Conservation (phyloP, 2,113 vertebrate genomes). For the Oreocharis arfaki region DNA sequence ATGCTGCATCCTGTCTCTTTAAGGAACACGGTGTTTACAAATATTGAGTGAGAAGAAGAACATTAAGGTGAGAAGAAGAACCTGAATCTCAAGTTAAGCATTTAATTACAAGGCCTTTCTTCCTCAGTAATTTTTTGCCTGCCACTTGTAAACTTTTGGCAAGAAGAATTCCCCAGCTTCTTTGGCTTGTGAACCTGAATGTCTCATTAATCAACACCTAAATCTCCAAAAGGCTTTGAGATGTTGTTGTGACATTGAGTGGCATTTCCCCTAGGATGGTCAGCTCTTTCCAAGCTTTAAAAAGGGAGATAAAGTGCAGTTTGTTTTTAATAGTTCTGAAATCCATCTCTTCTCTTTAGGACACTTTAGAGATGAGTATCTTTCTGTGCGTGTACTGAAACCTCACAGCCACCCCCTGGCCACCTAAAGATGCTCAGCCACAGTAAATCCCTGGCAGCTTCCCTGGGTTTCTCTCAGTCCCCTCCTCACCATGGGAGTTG, state of each 20-base stretch:
- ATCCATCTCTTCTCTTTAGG: background rate
- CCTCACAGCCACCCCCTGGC: background rate
- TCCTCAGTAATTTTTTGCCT: background rate
- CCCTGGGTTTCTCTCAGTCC: background rate
- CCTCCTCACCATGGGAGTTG: background rate
- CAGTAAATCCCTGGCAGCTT: background rate
- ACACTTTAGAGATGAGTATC: background rate
- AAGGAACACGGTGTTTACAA: background rate
- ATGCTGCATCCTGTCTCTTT: background rate
- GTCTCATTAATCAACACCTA: background rate
- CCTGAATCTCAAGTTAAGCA: constrained; percentile 24
- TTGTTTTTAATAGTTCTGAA: background rate
- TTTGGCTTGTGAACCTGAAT: background rate
- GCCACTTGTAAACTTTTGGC: background rate
- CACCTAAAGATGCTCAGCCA: background rate
- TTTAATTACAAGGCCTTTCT: constrained; percentile 24
- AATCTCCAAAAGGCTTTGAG: background rate
- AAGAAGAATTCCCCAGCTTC: background rate
- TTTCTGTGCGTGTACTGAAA: background rate
- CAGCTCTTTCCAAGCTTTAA: background rate
- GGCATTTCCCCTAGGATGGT: background rate
- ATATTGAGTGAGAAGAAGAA: constrained; percentile 18
- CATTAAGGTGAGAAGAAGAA: constrained; percentile 22
- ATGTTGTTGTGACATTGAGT: background rate
- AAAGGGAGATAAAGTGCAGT: background rate